These are phyloP conservation scores for Cryptocephalus primarius DNA, from an alignment of 2,888 invertebrate species.

Conservation along the genomic window DNA sequence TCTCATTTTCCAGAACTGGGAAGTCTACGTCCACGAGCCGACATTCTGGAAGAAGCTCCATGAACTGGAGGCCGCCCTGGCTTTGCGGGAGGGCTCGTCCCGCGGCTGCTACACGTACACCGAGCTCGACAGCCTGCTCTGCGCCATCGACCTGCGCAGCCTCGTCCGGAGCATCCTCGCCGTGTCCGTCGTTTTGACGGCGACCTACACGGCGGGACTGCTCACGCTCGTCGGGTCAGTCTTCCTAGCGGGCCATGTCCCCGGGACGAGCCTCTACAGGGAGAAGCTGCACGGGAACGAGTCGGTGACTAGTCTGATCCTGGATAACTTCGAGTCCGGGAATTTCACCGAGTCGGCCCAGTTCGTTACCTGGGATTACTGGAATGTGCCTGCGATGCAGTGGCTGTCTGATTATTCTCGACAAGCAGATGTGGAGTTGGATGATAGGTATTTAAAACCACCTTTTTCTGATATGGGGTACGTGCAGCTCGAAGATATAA, in stretches of 20 bases:
- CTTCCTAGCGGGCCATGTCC: slow-evolving; percentile 41
- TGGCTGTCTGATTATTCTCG: slow-evolving; percentile 33
- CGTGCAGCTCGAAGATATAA: slow-evolving; percentile 29
- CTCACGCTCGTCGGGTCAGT: slow-evolving; percentile 50
- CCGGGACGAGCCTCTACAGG: slow-evolving; percentile 36
- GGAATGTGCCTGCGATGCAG: slow-evolving; percentile 33
- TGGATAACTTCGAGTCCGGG: slow-evolving; percentile 25
- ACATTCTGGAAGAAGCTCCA: slow-evolving; percentile 63
- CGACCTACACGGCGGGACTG: slow-evolving; percentile 50
- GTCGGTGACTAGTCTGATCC: slow-evolving; percentile 30
- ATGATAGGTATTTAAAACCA: slow-evolving; percentile 20
- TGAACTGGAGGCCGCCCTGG: slow-evolving; percentile 60
- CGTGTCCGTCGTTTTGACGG: slow-evolving; percentile 46
- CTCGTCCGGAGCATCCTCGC: slow-evolving; percentile 42
- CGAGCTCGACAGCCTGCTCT: slow-evolving; percentile 53
- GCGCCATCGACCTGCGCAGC: slow-evolving; percentile 38
- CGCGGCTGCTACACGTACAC: slow-evolving; percentile 78
- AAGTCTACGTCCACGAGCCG: slow-evolving; percentile 65
- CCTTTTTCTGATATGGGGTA: slow-evolving; percentile 23
- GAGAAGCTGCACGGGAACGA: slow-evolving; percentile 24
- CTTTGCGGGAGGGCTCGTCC: slow-evolving; percentile 56
- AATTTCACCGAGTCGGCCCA: slow-evolving; percentile 8
- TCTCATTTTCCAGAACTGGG: slow-evolving; percentile 62
- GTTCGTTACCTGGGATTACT: slow-evolving; percentile 34
- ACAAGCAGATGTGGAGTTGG: slow-evolving; percentile 13